These are phyloP conservation scores for Oxyteleia sp. DNA, from an alignment of 2,888 invertebrate species.

Conservation along the genomic window DNA sequence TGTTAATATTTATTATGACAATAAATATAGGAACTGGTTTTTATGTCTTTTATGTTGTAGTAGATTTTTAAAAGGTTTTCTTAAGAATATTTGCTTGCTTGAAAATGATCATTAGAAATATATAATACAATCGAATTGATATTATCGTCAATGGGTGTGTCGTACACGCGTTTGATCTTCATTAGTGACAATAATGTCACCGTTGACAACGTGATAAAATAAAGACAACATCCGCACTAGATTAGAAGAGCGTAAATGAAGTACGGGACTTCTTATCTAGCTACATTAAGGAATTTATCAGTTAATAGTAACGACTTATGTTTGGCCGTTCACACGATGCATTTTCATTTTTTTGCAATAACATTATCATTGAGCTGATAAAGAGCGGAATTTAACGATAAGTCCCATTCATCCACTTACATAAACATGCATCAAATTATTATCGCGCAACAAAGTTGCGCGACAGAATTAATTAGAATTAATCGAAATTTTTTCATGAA, in stretches of 20 bases:
- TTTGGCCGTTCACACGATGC: conserved; percentile 49
- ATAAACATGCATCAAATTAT: conserved; percentile 61
- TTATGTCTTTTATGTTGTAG: no score
- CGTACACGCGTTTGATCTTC: conserved; percentile 44
- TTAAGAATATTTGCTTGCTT: neutral
- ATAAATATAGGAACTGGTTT: no score
- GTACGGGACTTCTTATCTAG: conserved; percentile 61
- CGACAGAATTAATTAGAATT: no score
- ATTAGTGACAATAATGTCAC: conserved; percentile 63
- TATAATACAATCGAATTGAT: neutral
- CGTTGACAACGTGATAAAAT: conserved; percentile 68
- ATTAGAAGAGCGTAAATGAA: conserved; percentile 59
- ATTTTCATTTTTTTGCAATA: conserved; percentile 56
- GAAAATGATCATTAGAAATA: neutral
- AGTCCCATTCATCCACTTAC: conserved; percentile 34
- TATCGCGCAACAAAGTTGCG: no score
- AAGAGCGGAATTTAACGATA: conserved; percentile 34
- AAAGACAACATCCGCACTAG: conserved; percentile 66
- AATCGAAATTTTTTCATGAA: no score
- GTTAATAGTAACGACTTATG: conserved; percentile 44
- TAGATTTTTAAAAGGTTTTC: no score
- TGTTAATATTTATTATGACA: no score
- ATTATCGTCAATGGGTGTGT: conserved; percentile 14
- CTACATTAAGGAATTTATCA: conserved; percentile 65
- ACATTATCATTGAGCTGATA: conserved; percentile 46